Base-by-base conservation (phyloP, 2,113 vertebrate species). In the Muntiacus reevesi region DNA sequence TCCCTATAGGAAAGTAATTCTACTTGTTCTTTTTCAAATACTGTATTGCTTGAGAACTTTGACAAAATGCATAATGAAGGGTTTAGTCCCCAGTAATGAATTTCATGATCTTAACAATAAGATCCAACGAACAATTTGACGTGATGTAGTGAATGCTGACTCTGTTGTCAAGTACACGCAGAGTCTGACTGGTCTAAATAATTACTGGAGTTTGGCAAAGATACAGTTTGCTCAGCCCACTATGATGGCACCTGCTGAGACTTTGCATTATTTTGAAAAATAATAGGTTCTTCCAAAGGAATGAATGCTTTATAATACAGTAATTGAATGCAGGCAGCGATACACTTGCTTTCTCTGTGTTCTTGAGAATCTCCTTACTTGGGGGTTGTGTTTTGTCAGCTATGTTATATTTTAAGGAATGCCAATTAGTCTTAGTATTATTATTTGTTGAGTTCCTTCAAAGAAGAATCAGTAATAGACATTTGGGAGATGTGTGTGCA, bases 231-330 rank as follows among this genome's bases (percentile, higher is more conserved):
- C n/a, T 76, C 28, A 64, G 79, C 81, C 43, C 60, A 94, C 76
- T 45, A 57, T 0, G 55, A 79, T 81, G 96, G 95, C 62, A 91
- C 98, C 98, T 98, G 98, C 98, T 98, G 98, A 96, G 98, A 96
- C 96, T 98, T 91, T 81, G 74, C 87, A 98, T 98, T 98, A 96
- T 98, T 97, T 98, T 97, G 98, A 97, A 98, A 98, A 98, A 99
- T 98, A 98, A 99, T 97, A 97, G 96, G 91, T 87, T 98, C 83
- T 97, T 98, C 95, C 55, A 79, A 98, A 97, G 92, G 40, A 98
- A 78, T 0, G 0, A 97, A 98, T 95, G 87, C 67, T 92, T 98
- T 97, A 96, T 67, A 97, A 47, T 97, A 43, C 3, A 95, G 97
- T 98, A 99, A 99, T 97, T 97, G 97, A 99, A 97, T 97, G 90